phyloP scores from a whole-genome alignment of 2,888 invertebrate species.

The Chironomus tentans region DNA sequence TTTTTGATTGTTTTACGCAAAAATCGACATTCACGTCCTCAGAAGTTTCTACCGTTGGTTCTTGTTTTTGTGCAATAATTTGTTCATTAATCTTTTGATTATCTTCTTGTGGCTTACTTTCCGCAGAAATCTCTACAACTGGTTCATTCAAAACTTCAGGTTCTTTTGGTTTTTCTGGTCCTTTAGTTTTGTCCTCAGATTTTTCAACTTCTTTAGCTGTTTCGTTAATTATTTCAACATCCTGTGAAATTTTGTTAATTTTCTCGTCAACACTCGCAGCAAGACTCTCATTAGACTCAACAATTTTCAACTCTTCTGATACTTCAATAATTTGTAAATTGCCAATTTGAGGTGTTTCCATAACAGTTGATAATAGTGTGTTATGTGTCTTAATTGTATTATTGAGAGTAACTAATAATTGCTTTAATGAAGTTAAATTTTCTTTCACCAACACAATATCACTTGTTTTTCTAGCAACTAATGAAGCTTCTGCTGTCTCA shows the following conservation, averaged over 20 bases:
- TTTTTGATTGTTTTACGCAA: not conserved
- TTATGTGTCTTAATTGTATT: not conserved
- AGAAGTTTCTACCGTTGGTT: too few relatives aligned
- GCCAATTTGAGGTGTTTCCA: constrained; percentile 37
- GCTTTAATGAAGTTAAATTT: not conserved
- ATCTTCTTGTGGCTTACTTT: not conserved
- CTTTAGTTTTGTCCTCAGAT: not conserved
- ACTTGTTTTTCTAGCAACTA: not conserved
- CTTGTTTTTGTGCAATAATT: not conserved
- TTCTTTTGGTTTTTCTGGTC: not conserved
- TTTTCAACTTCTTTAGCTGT: not conserved
- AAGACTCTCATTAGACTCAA: not conserved
- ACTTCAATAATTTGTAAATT: constrained; percentile 14
- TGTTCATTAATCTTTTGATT: not conserved
- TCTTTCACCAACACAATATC: not conserved
- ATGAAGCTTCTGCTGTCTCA: constrained; percentile 2
- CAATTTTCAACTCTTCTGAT: not conserved
- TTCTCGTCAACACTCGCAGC: not conserved
- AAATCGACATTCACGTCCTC: not conserved
- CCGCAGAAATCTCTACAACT: not conserved
- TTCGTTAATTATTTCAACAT: not conserved
- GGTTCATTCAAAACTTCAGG: not conserved
- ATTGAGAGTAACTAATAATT: constrained; percentile 32
- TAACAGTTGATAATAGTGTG: constrained; percentile 21
- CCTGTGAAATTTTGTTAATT: not conserved